phyloP scores from a whole-genome alignment of 1,140 invertebrate species.

The Acromyrmex charruanus region DNA sequence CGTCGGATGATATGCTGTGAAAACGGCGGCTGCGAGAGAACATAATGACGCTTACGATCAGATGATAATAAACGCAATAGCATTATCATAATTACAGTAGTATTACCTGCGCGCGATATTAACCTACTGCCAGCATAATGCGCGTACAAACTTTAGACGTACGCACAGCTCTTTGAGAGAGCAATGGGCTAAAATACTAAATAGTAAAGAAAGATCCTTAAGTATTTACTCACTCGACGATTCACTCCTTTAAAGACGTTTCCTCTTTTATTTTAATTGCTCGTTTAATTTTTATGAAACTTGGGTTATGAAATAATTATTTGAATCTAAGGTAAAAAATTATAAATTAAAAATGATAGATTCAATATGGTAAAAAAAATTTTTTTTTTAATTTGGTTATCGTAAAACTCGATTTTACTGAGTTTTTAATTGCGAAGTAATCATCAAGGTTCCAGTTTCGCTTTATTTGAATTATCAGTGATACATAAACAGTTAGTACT shows the following conservation, averaged over 20 bases:
- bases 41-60: slow-evolving; percentile 64
- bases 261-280: too few species aligned
- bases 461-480: too few species aligned
- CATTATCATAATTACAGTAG: slow-evolving; percentile 54
- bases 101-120: slow-evolving; percentile 36
- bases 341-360: too few species aligned
- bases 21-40: slow-evolving; percentile 28
- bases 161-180: not conserved
- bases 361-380: too few species aligned
- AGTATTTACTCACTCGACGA: not conserved
- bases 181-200: not conserved
- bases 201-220: not conserved
- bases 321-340: too few species aligned
- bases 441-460: too few species aligned
- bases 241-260: not conserved
- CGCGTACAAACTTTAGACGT: slow-evolving; percentile 28
- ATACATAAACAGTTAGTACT: too few species aligned
- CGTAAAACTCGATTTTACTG: too few species aligned
- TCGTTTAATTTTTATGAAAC: too few species aligned
- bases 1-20: slow-evolving; percentile 59
- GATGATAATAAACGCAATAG: slow-evolving; percentile 62
- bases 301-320: too few species aligned
- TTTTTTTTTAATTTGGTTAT: too few species aligned
- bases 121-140: slow-evolving; percentile 27
- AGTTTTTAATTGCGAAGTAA: too few species aligned